Percentiles rank a stretch among this genome's conserved stretches.
phyloP scores from a whole-genome alignment of 2,113 vertebrate species.

The sheep (Ovis aries) region DNA sequence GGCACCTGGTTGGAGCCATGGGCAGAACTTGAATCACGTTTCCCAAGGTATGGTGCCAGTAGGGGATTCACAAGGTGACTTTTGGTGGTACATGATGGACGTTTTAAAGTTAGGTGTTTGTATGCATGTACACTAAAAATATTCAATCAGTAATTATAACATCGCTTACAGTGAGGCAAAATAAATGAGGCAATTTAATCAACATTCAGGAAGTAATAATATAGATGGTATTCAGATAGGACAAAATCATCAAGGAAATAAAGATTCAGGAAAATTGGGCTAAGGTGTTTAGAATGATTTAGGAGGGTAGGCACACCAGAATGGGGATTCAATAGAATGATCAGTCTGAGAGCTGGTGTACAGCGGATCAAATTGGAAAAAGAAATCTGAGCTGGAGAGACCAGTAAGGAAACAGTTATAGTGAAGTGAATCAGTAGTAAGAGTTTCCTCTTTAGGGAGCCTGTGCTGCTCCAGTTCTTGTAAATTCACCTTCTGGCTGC shows the following conservation, averaged over 20 bases:
- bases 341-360: neutral
- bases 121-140: neutral
- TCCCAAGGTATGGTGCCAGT: rapidly evolving
- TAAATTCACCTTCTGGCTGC: neutral
- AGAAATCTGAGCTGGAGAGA: neutral
- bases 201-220: neutral
- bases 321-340: neutral
- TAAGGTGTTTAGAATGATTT: neutral
- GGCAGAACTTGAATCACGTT: neutral
- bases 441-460: neutral
- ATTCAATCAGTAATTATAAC: neutral
- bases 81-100: neutral
- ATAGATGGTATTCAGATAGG: neutral
- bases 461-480: neutral
- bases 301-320: neutral
- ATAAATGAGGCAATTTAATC: neutral
- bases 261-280: neutral
- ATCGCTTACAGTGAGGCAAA: neutral
- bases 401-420: neutral
- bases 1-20: rapidly evolving
- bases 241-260: neutral
- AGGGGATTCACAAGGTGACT: too few species aligned
- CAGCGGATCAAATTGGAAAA: neutral
- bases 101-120: neutral
- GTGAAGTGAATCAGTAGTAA: neutral